Percentiles rank a stretch among this genome's conserved stretches.
Evolutionary conservation across 2,797 vertebrate species (phyloP).

Genomic region (Arnoldichthys spilopterus): DNA sequence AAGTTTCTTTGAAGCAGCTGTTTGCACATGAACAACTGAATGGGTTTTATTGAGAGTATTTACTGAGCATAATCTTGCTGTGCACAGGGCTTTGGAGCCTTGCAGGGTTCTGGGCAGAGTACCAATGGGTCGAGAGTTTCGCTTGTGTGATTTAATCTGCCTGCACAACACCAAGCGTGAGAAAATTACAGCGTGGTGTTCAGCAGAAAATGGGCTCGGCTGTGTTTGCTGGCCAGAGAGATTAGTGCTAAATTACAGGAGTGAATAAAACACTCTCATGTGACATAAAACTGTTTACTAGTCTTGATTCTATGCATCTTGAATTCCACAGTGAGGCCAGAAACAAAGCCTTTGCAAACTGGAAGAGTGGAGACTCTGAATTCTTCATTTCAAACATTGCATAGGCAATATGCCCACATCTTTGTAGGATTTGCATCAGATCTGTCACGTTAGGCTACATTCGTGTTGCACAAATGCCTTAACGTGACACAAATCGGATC

Average conservation of each 20-base stretch:
- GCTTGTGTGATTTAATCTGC: constrained; percentile 38
- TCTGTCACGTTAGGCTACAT: too few species aligned
- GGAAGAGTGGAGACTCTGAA: neutral
- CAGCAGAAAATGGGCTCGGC: constrained; percentile 28
- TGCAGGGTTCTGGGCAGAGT: constrained; percentile 6
- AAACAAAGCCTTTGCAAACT: neutral
- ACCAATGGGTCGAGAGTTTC: constrained; percentile 8
- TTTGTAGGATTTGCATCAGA: neutral
- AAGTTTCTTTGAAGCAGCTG: constrained; percentile 13
- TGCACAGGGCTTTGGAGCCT: constrained; percentile 1
- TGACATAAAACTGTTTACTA: constrained; percentile 30
- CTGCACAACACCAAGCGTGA: constrained; percentile 27
- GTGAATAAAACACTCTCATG: constrained; percentile 20
- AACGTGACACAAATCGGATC: too few species aligned
- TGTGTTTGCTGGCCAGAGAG: constrained; percentile 24
- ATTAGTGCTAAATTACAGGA: constrained; percentile 26
- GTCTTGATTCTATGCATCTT: neutral
- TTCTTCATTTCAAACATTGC: neutral
- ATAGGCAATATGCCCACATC: neutral
- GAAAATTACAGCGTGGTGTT: constrained; percentile 40
- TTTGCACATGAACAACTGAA: neutral
- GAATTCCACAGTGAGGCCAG: neutral
- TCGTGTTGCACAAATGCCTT: too few species aligned
- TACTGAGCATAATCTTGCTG: constrained; percentile 15
- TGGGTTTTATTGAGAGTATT: constrained; percentile 7